Conservation (phyloP, 2,888 invertebrate genomes). For the Trichogramma evanescens region DNA sequence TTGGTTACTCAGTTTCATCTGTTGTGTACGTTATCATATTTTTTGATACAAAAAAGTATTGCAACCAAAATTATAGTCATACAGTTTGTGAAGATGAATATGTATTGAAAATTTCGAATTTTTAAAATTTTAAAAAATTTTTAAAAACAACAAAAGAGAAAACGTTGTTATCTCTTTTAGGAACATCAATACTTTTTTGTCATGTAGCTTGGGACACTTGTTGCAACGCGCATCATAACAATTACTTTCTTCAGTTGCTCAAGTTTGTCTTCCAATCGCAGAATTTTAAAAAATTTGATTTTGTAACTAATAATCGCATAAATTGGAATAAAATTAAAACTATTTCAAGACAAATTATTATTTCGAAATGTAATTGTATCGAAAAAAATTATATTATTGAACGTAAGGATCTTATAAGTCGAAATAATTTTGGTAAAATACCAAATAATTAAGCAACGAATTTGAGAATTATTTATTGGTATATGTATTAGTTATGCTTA, state of each 20-base stretch:
- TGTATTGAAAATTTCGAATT: too few species aligned
- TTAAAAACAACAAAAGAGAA: too few species aligned
- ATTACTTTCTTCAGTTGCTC: conserved; percentile 16
- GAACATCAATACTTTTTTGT: too few species aligned
- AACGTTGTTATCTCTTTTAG: too few species aligned
- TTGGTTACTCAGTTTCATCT: too few species aligned
- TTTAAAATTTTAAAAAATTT: too few species aligned
- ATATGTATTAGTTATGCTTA: conserved; percentile 5
- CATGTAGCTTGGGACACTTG: too few species aligned
- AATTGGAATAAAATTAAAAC: conserved; percentile 1
- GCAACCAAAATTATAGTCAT: too few species aligned
- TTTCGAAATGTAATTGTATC: conserved; percentile 2
- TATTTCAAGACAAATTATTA: conserved; percentile 6
- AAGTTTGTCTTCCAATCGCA: conserved; percentile 25
- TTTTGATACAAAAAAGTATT: too few species aligned
- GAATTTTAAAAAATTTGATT: conserved; percentile 16
- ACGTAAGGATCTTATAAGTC: conserved; percentile 13
- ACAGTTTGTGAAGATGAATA: too few species aligned
- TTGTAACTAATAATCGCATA: conserved; percentile 2
- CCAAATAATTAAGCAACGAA: conserved; percentile 22
- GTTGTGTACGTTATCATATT: too few species aligned
- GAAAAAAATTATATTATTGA: conserved; percentile 5
- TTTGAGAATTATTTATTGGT: conserved; percentile 16
- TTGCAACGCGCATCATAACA: not conserved
- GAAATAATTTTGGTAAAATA: conserved; percentile 15